Percentiles rank a stretch among this genome's conserved stretches.
phyloP scores from a whole-genome alignment of 2,113 vertebrate species.

The Eurystomus gularis region DNA sequence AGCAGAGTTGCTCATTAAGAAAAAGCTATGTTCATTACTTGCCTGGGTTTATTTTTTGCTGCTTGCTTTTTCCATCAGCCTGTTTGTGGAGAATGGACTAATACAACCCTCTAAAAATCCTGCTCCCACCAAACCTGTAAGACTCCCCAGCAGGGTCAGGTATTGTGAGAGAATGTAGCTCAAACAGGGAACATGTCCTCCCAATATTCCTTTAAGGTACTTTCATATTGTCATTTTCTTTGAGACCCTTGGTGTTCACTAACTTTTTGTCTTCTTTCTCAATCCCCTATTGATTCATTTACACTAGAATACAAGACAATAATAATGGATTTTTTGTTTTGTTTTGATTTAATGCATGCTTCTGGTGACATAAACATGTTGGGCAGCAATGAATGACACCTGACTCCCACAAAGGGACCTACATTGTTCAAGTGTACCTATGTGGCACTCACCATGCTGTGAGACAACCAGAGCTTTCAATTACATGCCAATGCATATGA shows the following conservation, averaged over 20 bases:
- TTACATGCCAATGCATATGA: background rate
- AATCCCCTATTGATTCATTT: background rate
- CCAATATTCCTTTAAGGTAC: background rate
- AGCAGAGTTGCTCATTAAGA: background rate
- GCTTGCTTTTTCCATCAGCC: background rate
- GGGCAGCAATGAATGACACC: background rate
- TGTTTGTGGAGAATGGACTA: background rate
- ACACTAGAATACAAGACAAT: background rate
- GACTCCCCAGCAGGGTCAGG: background rate
- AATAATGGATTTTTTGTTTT: background rate
- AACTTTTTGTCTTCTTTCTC: background rate
- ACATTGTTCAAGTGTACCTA: rapidly evolving
- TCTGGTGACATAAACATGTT: background rate
- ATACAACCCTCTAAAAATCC: background rate
- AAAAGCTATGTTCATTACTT: background rate
- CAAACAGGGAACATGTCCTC: background rate
- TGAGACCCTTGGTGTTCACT: background rate
- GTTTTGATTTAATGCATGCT: background rate
- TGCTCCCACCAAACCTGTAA: background rate
- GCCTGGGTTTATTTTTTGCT: background rate
- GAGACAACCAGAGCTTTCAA: background rate
- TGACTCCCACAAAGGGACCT: background rate
- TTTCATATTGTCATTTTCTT: background rate
- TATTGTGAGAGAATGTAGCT: background rate
- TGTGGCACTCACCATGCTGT: background rate